Evolutionary conservation across 2,888 invertebrate species (phyloP), one percentile per base, ranked within the genome.

Genomic region (Rhogogaster chlorosoma): DNA sequence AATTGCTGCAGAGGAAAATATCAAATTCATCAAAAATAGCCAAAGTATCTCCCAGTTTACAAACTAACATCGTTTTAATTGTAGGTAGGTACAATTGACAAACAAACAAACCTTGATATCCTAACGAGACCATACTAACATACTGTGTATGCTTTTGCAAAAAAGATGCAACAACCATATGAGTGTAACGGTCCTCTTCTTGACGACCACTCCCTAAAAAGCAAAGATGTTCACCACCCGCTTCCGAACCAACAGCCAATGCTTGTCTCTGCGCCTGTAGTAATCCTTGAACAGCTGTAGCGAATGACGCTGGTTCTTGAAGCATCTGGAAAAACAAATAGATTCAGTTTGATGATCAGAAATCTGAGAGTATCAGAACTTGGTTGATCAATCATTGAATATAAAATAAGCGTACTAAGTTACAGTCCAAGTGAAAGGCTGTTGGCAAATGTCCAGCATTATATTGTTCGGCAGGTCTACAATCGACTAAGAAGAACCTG

Each of bases 121-220:
- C 99, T 85, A 99, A 99, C 88, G 97, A 96, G 29, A 99, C 95
- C 94, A 99, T 96, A 77, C 98, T 98, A 75, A 99, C 98, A 93
- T 98, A 99, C 90, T 97, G 97, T 0, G 97, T 98, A 92, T 98
- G 97, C 92, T 98, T 97, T 94, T 99, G 99, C 75, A 99, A 95
- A 93, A 99, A 99, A 85, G 98, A 98, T 7, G 99, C 98, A 22
- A 99, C 98, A 36, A 99, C 99, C 99, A 99, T 99, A 92, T 99
- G 97, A 26, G 99, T 98, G 92, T 98, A 99, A 89, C 98, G 98
- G 93, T 99, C 99, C 94, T 98, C 98, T 91, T 99, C 98, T 89
- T 97, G 96, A 77, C 98, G 95, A 1, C 99, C 99, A 86, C 98
- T 98, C 67, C 99, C 99, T 92, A 99, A 96, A 93, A 98, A 98